These are phyloP conservation scores for Erebia ligea DNA, from an alignment of 2,888 invertebrate genomes.

Conservation along the genomic window DNA sequence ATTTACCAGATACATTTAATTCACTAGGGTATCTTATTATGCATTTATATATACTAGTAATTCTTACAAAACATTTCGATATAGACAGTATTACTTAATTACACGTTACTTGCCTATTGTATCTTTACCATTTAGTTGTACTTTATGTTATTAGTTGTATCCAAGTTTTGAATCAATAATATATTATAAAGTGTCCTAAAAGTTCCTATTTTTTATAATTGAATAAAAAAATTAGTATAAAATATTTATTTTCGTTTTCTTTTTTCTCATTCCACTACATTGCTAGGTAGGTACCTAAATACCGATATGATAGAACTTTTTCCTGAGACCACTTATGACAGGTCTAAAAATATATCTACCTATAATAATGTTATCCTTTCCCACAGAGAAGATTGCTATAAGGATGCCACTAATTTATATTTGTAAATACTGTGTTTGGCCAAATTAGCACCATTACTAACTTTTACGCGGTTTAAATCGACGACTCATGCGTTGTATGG, in stretches of 20 bases:
- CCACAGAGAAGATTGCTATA: not conserved
- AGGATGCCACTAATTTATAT: too few relatives aligned
- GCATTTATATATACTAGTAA: slow-evolving; percentile 46
- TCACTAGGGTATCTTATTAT: slow-evolving; percentile 27
- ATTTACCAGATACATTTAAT: not conserved
- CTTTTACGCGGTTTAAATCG: too few relatives aligned
- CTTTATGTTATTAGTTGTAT: too few relatives aligned
- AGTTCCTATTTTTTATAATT: slow-evolving; percentile 31
- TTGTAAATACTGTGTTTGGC: too few relatives aligned
- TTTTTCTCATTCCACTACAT: not conserved
- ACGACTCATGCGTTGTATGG: too few relatives aligned
- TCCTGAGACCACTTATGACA: too few relatives aligned
- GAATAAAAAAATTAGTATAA: slow-evolving; percentile 14
- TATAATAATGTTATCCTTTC: not conserved
- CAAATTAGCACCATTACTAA: too few relatives aligned
- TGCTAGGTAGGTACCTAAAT: too few relatives aligned
- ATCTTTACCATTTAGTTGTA: not conserved
- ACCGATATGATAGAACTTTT: too few relatives aligned
- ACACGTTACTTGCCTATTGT: not conserved
- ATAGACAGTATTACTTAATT: slow-evolving; percentile 31
- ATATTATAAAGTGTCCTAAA: not conserved
- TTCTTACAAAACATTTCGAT: slow-evolving; percentile 10
- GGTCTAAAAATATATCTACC: too few relatives aligned
- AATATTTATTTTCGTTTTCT: not conserved
- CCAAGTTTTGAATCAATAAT: too few relatives aligned